Evolutionary conservation across 2,113 vertebrate species (phyloP), one percentile per base, ranked within the genome.

Genomic region (Cyphomyrus discorhynchus): DNA sequence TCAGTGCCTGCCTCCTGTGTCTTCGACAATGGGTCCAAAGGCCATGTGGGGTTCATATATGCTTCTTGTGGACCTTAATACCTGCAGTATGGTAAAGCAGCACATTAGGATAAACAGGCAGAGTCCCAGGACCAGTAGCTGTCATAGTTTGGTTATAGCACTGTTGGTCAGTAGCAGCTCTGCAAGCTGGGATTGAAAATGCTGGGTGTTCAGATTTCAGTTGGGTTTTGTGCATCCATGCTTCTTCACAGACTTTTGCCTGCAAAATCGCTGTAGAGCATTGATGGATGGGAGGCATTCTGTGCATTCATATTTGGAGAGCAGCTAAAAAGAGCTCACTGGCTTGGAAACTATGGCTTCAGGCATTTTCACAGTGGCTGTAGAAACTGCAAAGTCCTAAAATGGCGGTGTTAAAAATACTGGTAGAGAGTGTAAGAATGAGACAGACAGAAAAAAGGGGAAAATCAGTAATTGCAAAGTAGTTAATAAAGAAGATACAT

Each of bases 391-490:
- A 10, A 89, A 91, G 84, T 56, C 89, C 89, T 86, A 82, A 91
- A 91, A 91, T 90, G 89, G 90, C 89, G 31, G 85, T 85, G 21
- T 19, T 77, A 46, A 62, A 27, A 50, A 88, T 17, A 83, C 90
- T 94, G 92, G 94, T 91, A 94, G 94, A 95, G 92, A 70, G 92
- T 93, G 92, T n/a, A 46, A 91, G 91, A 93, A 94, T 94, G 93
- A 94, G 94, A 93, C 93, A 92, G 92, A 95, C 92, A 93, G 92
- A 87, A 83, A 80, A 70, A 31, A 13, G 11, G 24, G 66, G 27
- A 15, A 31, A 70, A 70, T 70, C 66, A 70, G 66, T 70, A 70
- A 39, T 6, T 39, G 4, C 11, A 39, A 77, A 39, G 31, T 19
- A 35, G 15, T 77, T 77, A 31, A 74, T 31, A 39, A 77, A 39